These are phyloP conservation scores for Mus minutoides DNA, from an alignment of 2,797 vertebrate genomes.

Conservation along the genomic window DNA sequence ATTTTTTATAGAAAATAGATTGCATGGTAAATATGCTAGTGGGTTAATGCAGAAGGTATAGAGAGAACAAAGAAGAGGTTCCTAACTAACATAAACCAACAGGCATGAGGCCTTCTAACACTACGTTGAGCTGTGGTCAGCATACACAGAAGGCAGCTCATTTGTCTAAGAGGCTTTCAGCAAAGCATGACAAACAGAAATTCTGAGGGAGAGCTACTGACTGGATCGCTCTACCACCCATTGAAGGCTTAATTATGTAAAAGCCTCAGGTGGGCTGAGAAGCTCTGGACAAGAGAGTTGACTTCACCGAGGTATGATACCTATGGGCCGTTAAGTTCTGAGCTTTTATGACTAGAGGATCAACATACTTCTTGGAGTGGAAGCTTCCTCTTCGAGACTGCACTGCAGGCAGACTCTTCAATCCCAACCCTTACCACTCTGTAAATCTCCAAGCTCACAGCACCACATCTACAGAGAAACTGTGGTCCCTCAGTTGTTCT, in stretches of 20 bases:
- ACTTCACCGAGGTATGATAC: no score
- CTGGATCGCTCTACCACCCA: not conserved
- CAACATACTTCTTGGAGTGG: not conserved
- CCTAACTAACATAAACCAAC: not conserved
- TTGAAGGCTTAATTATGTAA: not conserved
- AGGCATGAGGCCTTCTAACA: not conserved
- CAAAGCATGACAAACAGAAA: not conserved
- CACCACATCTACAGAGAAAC: not conserved
- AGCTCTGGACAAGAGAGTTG: not conserved
- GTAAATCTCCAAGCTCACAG: not conserved
- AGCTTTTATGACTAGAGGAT: not conserved
- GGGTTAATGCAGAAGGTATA: not conserved
- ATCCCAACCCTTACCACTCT: not conserved
- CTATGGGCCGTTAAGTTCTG: not conserved
- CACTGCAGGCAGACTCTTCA: not conserved
- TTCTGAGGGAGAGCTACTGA: not conserved
- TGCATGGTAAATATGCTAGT: not conserved
- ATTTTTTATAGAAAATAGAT: constrained; percentile 13
- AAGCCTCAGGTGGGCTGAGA: not conserved
- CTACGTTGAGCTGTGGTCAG: not conserved
- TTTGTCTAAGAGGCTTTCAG: not conserved
- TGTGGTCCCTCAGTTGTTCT: not conserved
- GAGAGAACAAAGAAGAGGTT: not conserved
- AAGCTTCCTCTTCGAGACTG: not conserved
- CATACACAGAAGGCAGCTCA: not conserved